phyloP scores from a whole-genome alignment of 2,113 vertebrate genomes.

The Antechinus flavipes region DNA sequence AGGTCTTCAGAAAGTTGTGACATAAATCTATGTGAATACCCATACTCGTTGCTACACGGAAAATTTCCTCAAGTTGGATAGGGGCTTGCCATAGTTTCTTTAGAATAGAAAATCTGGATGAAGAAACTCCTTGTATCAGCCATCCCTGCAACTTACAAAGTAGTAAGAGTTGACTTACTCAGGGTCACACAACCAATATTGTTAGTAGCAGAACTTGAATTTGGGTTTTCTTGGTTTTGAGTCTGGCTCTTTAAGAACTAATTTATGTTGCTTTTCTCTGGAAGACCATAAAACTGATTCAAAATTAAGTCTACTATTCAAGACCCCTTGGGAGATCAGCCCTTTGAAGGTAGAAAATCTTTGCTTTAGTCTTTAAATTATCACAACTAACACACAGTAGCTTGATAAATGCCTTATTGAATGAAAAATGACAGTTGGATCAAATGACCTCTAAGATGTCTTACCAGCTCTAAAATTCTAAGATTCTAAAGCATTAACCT shows the following conservation, averaged over 20 bases:
- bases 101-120: neutral
- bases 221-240: neutral
- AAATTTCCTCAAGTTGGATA: neutral
- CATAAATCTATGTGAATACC: neutral
- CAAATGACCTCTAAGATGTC: conserved; percentile 1
- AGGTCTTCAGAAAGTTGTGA: neutral
- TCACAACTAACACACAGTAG: neutral
- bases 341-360: neutral
- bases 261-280: neutral
- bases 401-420: neutral
- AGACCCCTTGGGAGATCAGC: neutral
- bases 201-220: neutral
- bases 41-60: neutral
- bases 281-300: neutral
- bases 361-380: neutral
- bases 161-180: neutral
- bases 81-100: neutral
- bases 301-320: neutral
- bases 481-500: conserved; percentile 1
- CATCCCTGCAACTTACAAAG: neutral
- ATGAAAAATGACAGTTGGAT: conserved; percentile 19
- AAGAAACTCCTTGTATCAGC: neutral
- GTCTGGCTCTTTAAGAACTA: neutral
- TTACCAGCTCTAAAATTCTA: neutral
- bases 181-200: neutral